Conservation (phyloP, 2,797 vertebrate species). For the Squalus acanthias region DNA sequence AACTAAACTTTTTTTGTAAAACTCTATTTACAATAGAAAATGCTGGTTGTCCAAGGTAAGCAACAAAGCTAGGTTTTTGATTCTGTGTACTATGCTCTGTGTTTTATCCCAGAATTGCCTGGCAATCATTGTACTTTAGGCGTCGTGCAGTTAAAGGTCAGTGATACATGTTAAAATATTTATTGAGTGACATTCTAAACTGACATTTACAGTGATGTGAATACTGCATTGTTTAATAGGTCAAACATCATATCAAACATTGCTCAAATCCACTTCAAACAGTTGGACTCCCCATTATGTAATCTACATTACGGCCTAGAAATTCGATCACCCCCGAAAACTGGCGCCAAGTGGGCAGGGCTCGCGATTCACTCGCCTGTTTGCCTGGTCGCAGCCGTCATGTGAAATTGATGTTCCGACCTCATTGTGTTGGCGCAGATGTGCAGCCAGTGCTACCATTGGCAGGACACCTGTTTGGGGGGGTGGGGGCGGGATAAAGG, state of each 20-base stretch:
- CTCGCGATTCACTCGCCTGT: not conserved
- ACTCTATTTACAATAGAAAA: not conserved
- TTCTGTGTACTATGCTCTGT: not conserved
- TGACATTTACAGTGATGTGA: not conserved
- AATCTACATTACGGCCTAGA: not conserved
- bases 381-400: not conserved
- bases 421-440: too few relatives aligned
- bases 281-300: not conserved
- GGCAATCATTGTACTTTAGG: not conserved
- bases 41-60: not conserved
- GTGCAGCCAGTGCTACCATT: not conserved
- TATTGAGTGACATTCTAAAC: constrained; percentile 13
- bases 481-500: too few relatives aligned
- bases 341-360: not conserved
- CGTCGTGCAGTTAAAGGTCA: not conserved
- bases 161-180: not conserved
- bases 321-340: not conserved
- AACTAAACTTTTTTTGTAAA: not conserved
- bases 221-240: constrained; percentile 16
- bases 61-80: not conserved
- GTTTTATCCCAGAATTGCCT: not conserved
- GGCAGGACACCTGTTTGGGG: too few relatives aligned
- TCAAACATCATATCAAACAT: not conserved
- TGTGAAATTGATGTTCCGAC: not conserved
- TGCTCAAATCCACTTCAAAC: not conserved